phyloP scores from a whole-genome alignment of 2,113 vertebrate genomes.

The Lycaon pictus region DNA sequence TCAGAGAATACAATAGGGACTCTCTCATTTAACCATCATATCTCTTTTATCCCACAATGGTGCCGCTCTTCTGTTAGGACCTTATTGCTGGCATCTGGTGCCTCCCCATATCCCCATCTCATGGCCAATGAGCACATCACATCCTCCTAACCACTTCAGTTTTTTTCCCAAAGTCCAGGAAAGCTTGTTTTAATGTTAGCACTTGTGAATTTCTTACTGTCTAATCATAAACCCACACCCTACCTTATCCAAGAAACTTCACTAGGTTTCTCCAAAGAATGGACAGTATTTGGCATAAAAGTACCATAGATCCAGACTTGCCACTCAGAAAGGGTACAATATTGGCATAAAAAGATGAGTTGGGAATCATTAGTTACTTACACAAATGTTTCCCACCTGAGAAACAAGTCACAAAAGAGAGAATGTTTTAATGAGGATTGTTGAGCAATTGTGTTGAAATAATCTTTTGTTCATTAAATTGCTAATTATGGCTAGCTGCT shows the following conservation, averaged over 20 bases:
- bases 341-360: background rate
- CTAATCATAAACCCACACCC: background rate
- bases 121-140: background rate
- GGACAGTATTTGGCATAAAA: background rate
- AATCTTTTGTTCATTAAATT: background rate
- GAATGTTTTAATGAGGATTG: background rate
- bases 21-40: background rate
- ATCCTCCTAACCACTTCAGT: background rate
- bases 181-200: background rate
- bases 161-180: background rate
- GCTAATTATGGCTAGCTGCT: background rate
- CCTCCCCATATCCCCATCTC: rapidly evolving
- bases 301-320: background rate
- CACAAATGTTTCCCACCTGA: background rate
- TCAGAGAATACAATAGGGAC: background rate
- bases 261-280: background rate
- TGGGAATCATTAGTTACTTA: background rate
- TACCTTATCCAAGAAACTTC: background rate
- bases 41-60: background rate
- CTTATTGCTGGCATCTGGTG: background rate
- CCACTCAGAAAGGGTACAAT: background rate
- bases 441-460: background rate
- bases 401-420: background rate
- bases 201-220: background rate
- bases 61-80: rapidly evolving